Conservation (phyloP, 2,113 vertebrate genomes). For the Epinephelus fuscoguttatus region DNA sequence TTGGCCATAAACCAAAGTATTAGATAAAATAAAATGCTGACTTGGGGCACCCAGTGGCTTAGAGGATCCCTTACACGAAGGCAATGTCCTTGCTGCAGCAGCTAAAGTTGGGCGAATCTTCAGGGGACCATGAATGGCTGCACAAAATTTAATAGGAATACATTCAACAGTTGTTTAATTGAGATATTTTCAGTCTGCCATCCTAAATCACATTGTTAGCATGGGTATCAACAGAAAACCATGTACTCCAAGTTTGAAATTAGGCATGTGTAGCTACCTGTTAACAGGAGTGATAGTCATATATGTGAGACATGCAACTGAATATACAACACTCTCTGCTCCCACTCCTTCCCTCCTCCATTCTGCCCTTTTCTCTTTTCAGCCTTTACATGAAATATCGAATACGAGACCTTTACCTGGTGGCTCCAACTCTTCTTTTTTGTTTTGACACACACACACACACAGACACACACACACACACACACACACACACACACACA, state of each 20-base stretch:
- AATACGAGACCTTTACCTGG: slow-evolving; percentile 10
- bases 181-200: neutral
- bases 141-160: neutral
- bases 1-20: neutral
- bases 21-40: neutral
- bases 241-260: neutral
- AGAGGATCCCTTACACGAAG: too few relatives aligned
- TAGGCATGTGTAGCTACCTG: neutral
- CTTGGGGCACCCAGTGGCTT: too few relatives aligned
- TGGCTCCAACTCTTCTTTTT: slow-evolving; percentile 7
- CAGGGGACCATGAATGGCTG: neutral
- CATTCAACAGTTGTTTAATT: neutral
- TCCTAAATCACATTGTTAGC: neutral
- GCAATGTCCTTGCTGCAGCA: too few relatives aligned
- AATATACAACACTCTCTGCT: neutral
- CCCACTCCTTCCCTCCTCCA: too few relatives aligned
- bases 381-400: slow-evolving; percentile 16
- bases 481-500: slow-evolving; percentile 2
- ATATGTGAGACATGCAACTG: neutral
- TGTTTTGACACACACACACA: slow-evolving; percentile 1
- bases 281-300: neutral
- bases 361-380: neutral
- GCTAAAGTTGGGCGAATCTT: neutral
- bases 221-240: neutral
- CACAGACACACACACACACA: too few relatives aligned